These are phyloP conservation scores for Drosophila formosana DNA, from an alignment of 2,888 invertebrate genomes.

Conservation along the genomic window DNA sequence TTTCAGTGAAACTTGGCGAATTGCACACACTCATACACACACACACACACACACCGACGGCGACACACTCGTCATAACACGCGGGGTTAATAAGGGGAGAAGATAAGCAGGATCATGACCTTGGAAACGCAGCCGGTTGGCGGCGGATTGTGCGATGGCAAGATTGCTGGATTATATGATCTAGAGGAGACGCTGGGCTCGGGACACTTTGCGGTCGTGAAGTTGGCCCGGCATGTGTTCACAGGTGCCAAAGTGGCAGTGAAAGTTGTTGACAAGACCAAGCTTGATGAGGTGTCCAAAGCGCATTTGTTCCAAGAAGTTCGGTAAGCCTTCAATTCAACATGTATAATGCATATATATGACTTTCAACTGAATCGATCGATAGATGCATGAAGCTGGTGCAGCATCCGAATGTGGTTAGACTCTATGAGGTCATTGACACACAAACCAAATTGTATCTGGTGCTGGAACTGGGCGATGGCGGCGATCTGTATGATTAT, in stretches of 20 bases:
- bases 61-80: slow-evolving; percentile 4
- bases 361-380: background rate
- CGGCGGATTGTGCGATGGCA: slow-evolving; percentile 87
- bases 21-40: slow-evolving; percentile 40
- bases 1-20: slow-evolving; percentile 37
- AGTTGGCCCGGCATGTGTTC: slow-evolving; percentile 98
- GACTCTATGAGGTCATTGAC: slow-evolving; percentile 99
- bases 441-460: slow-evolving; percentile 98
- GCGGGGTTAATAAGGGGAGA: slow-evolving; percentile 32
- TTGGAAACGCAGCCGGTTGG: slow-evolving; percentile 79
- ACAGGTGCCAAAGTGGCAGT: slow-evolving; percentile 99
- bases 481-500: slow-evolving; percentile 99
- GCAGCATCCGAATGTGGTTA: slow-evolving; percentile 99
- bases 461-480: slow-evolving; percentile 98
- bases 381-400: slow-evolving; percentile 98
- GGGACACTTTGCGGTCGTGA: slow-evolving; percentile 99
- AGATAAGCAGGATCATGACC: slow-evolving; percentile 65
- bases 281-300: slow-evolving; percentile 97
- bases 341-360: background rate
- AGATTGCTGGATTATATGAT: slow-evolving; percentile 98
- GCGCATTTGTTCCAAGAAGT: slow-evolving; percentile 99
- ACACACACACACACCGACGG: slow-evolving; percentile 11
- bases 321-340: slow-evolving; percentile 78
- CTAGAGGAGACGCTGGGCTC: slow-evolving; percentile 98
- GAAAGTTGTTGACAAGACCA: slow-evolving; percentile 99